Evolutionary conservation across 2,888 invertebrate species (phyloP), one percentile per base, ranked within the genome.

Genomic region (Andrena chrysosceles): DNA sequence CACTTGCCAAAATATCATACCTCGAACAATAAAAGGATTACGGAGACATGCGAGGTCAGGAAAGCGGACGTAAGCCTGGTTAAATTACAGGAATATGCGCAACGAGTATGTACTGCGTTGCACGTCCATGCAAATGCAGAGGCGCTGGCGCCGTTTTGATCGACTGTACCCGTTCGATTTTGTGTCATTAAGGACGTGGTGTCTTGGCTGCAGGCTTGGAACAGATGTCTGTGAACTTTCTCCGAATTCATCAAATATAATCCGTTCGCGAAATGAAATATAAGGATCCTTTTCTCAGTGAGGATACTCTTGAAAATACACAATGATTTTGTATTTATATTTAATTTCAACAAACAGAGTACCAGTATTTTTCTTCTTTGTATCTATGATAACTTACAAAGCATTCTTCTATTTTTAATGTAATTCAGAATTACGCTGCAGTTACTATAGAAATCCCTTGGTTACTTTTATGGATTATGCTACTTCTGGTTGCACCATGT

Each of bases 11-110:
- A 85, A 79, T 80, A 81, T 74, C 70, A 2, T 60, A 64, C 69
- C 35, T 54, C 33, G 70, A 62, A 63, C 78, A 81, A 81, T 83
- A 81, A 81, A 81, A 84, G 23, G 68, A 74, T 63, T 52, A 64
- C 69, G 31, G 63, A 31, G 59, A 77, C 60, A 29, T 13, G 71
- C 74, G 76, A 87, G 85, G 79, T 52, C 72, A 78, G 70, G 66
- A 29, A 63, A 66, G 63, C 71, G 75, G 78, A 84, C 52, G 54
- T 68, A 64, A n/a, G 69, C 2, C 20, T 54, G 54, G 59, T 10
- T 56, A 33, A 71, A 71, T 81, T 74, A 42, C 72, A 60, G 8
- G 69, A 66, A 67, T 73, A 76, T 59, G 72, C 42, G 59, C 52
- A 49, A 52, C 35, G 70, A 66, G 56, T 48, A 64, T 16, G 20